A percentile compares a stretch with the other conserved stretches of the same genome.
Evolutionary conservation across 2,797 vertebrate genomes (phyloP).

Genomic region (Coendou prehensilis): DNA sequence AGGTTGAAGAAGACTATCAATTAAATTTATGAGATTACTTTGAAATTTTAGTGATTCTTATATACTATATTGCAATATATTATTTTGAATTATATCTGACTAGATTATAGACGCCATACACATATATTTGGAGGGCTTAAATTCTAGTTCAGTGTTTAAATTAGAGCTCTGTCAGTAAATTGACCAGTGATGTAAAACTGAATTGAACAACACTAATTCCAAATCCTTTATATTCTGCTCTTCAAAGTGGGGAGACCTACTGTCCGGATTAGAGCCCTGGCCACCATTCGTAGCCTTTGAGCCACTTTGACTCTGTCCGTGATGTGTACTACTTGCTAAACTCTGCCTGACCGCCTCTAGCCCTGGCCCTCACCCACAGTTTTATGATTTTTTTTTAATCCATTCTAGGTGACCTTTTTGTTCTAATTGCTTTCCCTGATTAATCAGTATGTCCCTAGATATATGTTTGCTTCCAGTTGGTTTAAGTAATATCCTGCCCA

Average conservation of each 20-base stretch:
- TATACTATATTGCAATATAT: neutral
- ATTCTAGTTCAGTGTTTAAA: neutral
- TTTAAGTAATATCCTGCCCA: conserved; percentile 1
- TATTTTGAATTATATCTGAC: neutral
- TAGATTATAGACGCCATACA: neutral
- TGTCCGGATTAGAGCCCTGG: neutral
- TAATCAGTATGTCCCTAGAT: neutral
- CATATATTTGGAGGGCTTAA: neutral
- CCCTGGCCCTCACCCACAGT: neutral
- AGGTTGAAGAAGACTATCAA: neutral
- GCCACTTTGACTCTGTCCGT: neutral
- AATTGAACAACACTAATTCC: conserved; percentile 25
- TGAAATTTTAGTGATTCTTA: neutral
- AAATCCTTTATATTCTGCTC: neutral
- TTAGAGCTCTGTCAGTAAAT: neutral
- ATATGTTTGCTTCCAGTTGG: neutral
- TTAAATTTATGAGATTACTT: neutral
- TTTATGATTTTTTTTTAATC: conserved; percentile 29
- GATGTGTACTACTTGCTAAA: neutral
- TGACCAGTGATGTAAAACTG: neutral
- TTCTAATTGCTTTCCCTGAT: neutral
- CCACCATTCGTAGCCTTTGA: neutral
- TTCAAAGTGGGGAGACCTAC: neutral
- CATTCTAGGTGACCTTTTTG: neutral
- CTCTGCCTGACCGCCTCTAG: neutral